Percentiles rank a stretch among this genome's conserved stretches.
Evolutionary conservation across 2,888 invertebrate species (phyloP).

Genomic region (Sepiola atlantica): DNA sequence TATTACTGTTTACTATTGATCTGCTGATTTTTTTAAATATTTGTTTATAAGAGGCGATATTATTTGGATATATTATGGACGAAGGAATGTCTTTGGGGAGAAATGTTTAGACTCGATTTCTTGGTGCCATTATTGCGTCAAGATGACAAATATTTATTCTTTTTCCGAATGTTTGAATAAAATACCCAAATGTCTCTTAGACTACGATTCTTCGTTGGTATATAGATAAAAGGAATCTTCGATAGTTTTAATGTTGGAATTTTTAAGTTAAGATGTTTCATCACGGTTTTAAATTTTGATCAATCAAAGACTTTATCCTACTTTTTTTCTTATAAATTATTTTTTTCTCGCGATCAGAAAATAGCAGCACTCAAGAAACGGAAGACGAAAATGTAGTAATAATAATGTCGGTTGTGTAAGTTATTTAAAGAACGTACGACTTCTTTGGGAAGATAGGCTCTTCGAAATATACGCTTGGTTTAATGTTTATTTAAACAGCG

Average conservation of each 20-base stretch:
- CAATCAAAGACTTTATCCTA: background rate
- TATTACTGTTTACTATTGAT: background rate
- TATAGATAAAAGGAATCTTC: background rate
- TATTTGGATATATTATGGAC: background rate
- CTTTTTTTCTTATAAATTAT: background rate
- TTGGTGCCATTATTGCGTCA: background rate
- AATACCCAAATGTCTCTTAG: background rate
- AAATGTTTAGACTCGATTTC: background rate
- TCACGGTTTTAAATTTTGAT: background rate
- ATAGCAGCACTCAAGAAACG: background rate
- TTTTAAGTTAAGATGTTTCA: background rate
- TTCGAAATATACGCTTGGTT: background rate
- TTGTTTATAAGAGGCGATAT: background rate
- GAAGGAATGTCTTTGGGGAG: background rate
- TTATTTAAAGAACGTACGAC: background rate
- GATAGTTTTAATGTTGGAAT: background rate
- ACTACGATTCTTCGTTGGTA: background rate
- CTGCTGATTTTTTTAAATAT: background rate
- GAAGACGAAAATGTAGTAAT: background rate
- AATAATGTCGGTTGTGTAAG: background rate
- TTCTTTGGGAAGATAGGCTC: background rate
- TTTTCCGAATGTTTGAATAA: background rate
- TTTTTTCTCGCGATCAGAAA: background rate
- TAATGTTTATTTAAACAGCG: background rate
- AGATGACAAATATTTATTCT: background rate